A percentile compares a stretch with the other conserved stretches of the same genome.
Evolutionary conservation across 2,797 vertebrate genomes (phyloP).

Genomic region (Ataeniobius toweri): DNA sequence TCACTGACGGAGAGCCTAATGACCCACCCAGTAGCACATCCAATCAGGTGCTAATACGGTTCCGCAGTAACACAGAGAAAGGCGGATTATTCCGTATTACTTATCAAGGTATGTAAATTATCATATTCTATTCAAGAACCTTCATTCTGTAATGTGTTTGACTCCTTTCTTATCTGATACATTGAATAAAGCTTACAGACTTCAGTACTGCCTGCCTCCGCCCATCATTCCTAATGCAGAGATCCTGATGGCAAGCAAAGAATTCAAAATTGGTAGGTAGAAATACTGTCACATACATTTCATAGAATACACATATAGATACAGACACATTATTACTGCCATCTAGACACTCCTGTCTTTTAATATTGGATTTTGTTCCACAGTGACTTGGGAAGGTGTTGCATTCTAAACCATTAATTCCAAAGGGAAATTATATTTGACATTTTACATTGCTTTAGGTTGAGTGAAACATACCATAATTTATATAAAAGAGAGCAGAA

Average conservation of each 20-base stretch:
- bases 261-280: constrained; percentile 93
- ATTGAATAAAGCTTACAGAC: constrained; percentile 86
- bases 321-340: neutral
- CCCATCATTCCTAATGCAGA: constrained; percentile 93
- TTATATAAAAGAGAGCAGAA: constrained; percentile 36
- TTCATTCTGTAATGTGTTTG: constrained; percentile 13
- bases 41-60: constrained; percentile 92
- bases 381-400: constrained; percentile 8
- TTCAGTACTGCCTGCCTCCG: constrained; percentile 92
- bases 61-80: constrained; percentile 91
- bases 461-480: constrained; percentile 23
- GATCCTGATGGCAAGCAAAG: constrained; percentile 92
- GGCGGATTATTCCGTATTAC: constrained; percentile 89
- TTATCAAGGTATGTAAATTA: constrained; percentile 84
- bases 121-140: constrained; percentile 3
- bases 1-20: constrained; percentile 88
- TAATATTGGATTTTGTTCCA: constrained; percentile 1
- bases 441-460: constrained; percentile 11
- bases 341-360: constrained; percentile 9
- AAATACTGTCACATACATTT: constrained; percentile 26
- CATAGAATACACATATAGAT: constrained; percentile 11
- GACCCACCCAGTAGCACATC: constrained; percentile 91
- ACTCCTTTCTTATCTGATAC: constrained; percentile 32
- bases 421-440: constrained; percentile 23
- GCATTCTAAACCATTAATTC: constrained; percentile 18